These are phyloP conservation scores for Platycercus adscitus DNA, from an alignment of 2,113 vertebrate genomes.

Conservation along the genomic window DNA sequence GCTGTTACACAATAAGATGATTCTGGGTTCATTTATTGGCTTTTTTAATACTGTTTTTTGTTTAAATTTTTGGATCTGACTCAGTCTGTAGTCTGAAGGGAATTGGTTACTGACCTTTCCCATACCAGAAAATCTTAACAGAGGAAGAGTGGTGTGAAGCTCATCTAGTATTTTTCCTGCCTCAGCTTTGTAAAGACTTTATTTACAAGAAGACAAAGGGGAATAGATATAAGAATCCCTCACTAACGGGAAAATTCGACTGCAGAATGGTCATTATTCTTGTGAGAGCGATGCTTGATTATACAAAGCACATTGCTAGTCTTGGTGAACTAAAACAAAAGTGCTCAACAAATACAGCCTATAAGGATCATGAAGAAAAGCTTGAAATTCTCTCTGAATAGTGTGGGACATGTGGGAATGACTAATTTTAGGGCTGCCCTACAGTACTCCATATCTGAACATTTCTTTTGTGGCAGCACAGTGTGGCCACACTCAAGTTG, in stretches of 20 bases:
- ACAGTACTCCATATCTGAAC: background rate
- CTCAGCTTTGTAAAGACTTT: background rate
- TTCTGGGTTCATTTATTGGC: background rate
- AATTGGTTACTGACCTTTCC: slow-evolving; percentile 58
- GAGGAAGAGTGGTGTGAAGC: background rate
- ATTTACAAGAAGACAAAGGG: background rate
- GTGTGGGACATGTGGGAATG: background rate
- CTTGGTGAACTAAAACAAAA: background rate
- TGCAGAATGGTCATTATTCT: background rate
- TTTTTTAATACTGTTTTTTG: slow-evolving; percentile 17
- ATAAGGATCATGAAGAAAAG: background rate
- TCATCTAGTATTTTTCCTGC: background rate
- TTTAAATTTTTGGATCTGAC: slow-evolving; percentile 22
- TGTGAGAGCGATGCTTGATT: background rate
- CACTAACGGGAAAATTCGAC: background rate
- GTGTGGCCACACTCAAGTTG: background rate
- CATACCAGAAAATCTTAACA: slow-evolving; percentile 12
- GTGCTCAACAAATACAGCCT: background rate
- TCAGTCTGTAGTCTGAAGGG: background rate
- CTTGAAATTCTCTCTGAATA: background rate
- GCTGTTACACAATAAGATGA: background rate
- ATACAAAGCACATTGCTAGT: background rate
- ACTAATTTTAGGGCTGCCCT: background rate
- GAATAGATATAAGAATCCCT: background rate
- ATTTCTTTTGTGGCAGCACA: background rate